Evolutionary conservation across 2,113 vertebrate genomes (phyloP), one percentile per base, ranked within the genome.

Genomic region (Pseudopipra pipra): DNA sequence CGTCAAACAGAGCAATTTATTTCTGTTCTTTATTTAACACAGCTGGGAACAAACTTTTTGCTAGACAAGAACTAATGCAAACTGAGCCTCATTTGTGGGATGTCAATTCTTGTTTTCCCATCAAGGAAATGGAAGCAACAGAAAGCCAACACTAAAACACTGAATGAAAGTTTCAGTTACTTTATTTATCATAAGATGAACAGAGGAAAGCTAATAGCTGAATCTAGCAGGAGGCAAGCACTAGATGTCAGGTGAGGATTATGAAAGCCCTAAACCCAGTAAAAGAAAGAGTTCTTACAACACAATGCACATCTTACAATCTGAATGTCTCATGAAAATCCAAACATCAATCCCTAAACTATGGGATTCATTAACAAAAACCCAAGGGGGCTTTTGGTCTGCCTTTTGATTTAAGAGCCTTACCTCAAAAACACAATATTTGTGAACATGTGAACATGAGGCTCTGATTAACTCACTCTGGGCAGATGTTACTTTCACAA

Each of bases 301-400:
- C 52, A 67, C 55, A 62, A 21, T 51, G 9, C 55, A 75, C 20
- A 23, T 66, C 39, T 87, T 52, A 67, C 55, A 62, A 21, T 7
- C 16, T 51, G 11, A 63, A 67, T 18, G 33, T 58, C 39, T 85
- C 39, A 43, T 7, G 28, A 78, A 71, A 80, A 85, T 58, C 4
- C 43, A 14, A 89, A 77, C 16, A 77, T n/a, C 12, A 56, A 28
- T 54, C 30, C 25, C 39, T 67, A 82, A 74, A 58, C 25, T 24
- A 87, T 3, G 2, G 8, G 11, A 82, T 19, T 71, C 71, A 85
- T 67, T 82, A 85, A 63, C 22, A 23, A 87, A 87, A 82, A 43
- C 6, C 7, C 2, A 2, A 11, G 8, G 4, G 4, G 3, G 4
- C 3, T 2, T 6, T 3, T 85, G 24, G 23, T 85, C 25, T 17